phyloP scores from a whole-genome alignment of 2,797 vertebrate species.

The Halcyon chelicuti region DNA sequence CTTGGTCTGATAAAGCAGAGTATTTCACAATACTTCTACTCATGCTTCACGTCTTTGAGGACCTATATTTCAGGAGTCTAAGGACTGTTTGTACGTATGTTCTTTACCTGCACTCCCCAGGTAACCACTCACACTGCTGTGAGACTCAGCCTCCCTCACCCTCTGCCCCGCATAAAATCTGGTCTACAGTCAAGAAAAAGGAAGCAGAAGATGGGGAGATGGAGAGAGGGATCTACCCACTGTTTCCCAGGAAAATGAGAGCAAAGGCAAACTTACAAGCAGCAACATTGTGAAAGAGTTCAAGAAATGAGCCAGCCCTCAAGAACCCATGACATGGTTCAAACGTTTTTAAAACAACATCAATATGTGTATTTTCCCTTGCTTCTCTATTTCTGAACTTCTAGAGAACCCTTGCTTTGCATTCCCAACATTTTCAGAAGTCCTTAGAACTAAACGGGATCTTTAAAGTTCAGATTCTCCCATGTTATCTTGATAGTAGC shows the following conservation, averaged over 20 bases:
- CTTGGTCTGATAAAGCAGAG: background rate
- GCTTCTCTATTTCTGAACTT: background rate
- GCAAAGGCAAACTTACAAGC: background rate
- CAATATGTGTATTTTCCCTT: background rate
- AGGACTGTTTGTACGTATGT: accelerated
- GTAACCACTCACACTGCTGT: background rate
- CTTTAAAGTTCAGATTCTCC: background rate
- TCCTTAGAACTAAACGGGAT: background rate
- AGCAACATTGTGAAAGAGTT: background rate
- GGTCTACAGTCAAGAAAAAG: background rate
- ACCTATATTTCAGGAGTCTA: background rate
- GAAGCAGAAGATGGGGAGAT: background rate
- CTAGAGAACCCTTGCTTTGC: background rate
- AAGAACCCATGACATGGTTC: background rate
- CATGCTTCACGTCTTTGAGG: background rate
- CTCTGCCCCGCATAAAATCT: background rate
- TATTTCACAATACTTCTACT: background rate
- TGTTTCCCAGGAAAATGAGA: background rate
- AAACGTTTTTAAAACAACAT: background rate
- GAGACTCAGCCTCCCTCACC: background rate
- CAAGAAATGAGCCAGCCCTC: background rate
- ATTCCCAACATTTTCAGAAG: background rate
- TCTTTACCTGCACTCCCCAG: background rate
- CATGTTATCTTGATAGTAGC: background rate
- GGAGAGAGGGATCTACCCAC: background rate